phyloP scores from a whole-genome alignment of 1,140 invertebrate genomes.

The Acyrthosiphon pisum region DNA sequence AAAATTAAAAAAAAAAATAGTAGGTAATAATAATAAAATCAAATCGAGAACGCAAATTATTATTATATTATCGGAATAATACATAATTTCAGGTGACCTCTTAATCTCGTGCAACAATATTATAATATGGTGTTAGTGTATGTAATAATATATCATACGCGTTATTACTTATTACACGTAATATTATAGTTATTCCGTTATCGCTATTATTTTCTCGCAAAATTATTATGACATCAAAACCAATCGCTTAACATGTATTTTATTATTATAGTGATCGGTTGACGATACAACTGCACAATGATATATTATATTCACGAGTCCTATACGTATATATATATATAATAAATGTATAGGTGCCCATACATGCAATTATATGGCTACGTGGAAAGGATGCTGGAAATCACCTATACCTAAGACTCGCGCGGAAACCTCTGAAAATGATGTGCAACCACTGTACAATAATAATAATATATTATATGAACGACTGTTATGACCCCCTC shows the following conservation, averaged over 20 bases:
- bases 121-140: not conserved
- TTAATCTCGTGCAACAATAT: not conserved
- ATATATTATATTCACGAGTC: not conserved
- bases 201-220: not conserved
- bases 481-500: not conserved
- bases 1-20: not conserved
- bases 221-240: not conserved
- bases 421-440: not conserved
- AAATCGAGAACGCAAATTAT: not conserved
- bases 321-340: not conserved
- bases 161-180: not conserved
- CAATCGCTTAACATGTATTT: not conserved
- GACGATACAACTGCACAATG: not conserved
- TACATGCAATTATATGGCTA: not conserved
- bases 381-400: not conserved
- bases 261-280: not conserved
- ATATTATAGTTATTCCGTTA: not conserved
- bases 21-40: not conserved
- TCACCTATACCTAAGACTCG: not conserved
- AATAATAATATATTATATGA: not conserved
- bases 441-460: not conserved
- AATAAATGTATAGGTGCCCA: not conserved
- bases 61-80: slow-evolving; percentile 19
- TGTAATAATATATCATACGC: not conserved
- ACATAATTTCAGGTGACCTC: not conserved